Evolutionary conservation across 2,888 invertebrate genomes (phyloP).

Genomic region (Ditylenchus weischeri): DNA sequence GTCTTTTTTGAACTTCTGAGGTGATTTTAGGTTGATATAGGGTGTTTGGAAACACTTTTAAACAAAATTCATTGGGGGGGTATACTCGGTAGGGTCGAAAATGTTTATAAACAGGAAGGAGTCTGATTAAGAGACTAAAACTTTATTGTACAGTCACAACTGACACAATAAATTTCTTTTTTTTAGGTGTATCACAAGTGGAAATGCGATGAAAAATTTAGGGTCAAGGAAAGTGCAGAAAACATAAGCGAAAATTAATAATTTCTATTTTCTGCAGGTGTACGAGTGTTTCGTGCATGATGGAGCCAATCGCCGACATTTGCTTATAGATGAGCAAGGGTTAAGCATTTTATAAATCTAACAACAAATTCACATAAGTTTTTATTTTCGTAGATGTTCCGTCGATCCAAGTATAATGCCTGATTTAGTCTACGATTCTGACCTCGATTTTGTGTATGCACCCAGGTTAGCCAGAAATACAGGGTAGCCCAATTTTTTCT

Average conservation of each 20-base stretch:
- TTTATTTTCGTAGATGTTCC: slow-evolving; percentile 30
- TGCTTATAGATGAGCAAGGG: slow-evolving; percentile 35
- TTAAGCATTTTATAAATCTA: slow-evolving; percentile 1
- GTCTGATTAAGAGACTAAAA: too few species aligned
- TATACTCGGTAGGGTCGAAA: too few species aligned
- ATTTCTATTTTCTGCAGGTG: slow-evolving; percentile 13
- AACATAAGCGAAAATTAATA: neutral
- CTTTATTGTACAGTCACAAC: too few species aligned
- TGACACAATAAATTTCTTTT: too few species aligned
- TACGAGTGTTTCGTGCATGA: slow-evolving; percentile 39
- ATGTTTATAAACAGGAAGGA: too few species aligned
- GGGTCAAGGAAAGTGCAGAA: slow-evolving; percentile 29
- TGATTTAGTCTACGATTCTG: slow-evolving; percentile 29
- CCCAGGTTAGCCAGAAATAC: slow-evolving; percentile 20
- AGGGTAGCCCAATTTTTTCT: too few species aligned
- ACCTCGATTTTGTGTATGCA: slow-evolving; percentile 29
- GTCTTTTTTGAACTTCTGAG: too few species aligned
- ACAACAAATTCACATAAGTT: neutral
- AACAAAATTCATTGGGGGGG: too few species aligned
- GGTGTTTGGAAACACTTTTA: too few species aligned
- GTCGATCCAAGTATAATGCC: slow-evolving; percentile 34
- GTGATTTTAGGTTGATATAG: too few species aligned
- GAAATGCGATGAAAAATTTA: slow-evolving; percentile 27
- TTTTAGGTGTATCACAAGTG: slow-evolving; percentile 32
- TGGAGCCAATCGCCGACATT: slow-evolving; percentile 30